Base-by-base conservation (phyloP, 2,113 vertebrate species). In the Chloroceryle aenea region DNA sequence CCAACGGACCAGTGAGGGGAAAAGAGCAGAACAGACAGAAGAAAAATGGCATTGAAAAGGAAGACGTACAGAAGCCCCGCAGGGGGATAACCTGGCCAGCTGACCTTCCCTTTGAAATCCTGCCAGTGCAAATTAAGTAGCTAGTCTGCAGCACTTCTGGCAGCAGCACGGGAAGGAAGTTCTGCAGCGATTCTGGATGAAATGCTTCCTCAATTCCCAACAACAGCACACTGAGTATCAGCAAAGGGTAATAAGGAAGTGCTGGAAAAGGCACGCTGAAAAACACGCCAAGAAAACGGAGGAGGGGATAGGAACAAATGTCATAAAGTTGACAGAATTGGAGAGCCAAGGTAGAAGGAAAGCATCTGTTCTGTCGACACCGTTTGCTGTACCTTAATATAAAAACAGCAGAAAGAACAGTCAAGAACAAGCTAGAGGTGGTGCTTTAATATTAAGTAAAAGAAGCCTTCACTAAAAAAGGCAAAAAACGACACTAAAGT, bases 41-140 rank as follows among this genome's bases (percentile, higher is more conserved):
- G 90, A 90, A 90, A 92, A 93, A 97, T 48, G 55, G 83, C 64
- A 88, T 84, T 96, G 45, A 74, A 67, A 91, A 72, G 61, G 55
- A 92, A 94, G 75, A 85, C 55, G 58, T 76, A 50, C 71, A 91
- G 87, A 69, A 95, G 79, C 75, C 82, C 87, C 1, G 1, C 11
- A 2, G 83, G 59, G 91, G 63, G n/a, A 90, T 84, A 95, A 96
- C 95, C 93, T 94, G 93, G 90, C 79, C 79, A 67, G 78, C 53
- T 88, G 96, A 97, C 96, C 92, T 90, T 74, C 82, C 72, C 82
- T 91, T 95, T 93, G 95, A 96, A 95, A 94, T 85, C 59, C 22
- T 96, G 93, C 95, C 95, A 94, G 92, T 42, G 87, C 92, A 94
- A 95, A 96, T 97, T 79, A 95, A 96, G 87, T 71, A 94, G 92